Evolutionary conservation across 2,888 invertebrate species (phyloP).

Genomic region (Eupithecia insigniata): DNA sequence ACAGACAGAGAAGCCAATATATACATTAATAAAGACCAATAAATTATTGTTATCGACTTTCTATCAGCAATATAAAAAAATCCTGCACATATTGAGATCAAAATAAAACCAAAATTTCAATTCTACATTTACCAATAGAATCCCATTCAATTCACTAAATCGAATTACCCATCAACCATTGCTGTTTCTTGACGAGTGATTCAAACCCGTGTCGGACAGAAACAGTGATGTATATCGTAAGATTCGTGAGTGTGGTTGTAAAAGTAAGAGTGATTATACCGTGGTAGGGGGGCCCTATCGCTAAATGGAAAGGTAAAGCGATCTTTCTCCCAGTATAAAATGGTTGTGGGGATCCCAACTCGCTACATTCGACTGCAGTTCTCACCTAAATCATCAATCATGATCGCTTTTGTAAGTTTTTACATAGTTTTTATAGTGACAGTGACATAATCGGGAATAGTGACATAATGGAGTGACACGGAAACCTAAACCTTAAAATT

Average conservation of each 20-base stretch:
- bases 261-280: slow-evolving; percentile 38
- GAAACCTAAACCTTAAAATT: not conserved
- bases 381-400: slow-evolving; percentile 73
- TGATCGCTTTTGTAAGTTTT: slow-evolving; percentile 81
- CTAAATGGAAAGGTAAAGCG: slow-evolving; percentile 77
- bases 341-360: slow-evolving; percentile 62
- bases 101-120: slow-evolving; percentile 64
- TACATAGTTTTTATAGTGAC: slow-evolving; percentile 20
- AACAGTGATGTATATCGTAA: slow-evolving; percentile 47
- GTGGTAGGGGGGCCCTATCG: slow-evolving; percentile 67
- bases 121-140: slow-evolving; percentile 44
- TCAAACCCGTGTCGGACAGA: not conserved
- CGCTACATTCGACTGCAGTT: slow-evolving; percentile 77
- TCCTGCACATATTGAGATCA: slow-evolving; percentile 56
- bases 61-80: slow-evolving; percentile 56
- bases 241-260: not conserved
- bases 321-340: slow-evolving; percentile 83
- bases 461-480: slow-evolving; percentile 8
- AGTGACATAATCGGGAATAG: slow-evolving; percentile 22
- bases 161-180: slow-evolving; percentile 47
- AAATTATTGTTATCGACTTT: slow-evolving; percentile 48
- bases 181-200: slow-evolving; percentile 17
- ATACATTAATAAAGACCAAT: slow-evolving; percentile 10
- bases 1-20: not conserved
- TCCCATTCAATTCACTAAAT: slow-evolving; percentile 20